Evolutionary conservation across 1,140 invertebrate genomes (phyloP), one percentile per base, ranked within the genome.

Genomic region (Augochlora pura): DNA sequence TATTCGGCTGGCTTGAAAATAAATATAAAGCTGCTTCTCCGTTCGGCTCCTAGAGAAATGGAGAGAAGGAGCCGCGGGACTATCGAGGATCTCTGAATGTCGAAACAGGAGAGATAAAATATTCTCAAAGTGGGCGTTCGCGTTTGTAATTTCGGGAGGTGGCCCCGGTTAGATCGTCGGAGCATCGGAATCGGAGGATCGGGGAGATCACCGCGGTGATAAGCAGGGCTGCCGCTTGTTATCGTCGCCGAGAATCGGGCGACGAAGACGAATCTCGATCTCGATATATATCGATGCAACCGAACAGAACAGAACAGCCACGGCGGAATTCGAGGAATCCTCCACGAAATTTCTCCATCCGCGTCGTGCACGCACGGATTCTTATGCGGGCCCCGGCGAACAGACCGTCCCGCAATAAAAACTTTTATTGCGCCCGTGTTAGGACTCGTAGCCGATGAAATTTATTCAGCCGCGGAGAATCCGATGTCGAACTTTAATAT

Each of bases 301-400:
- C 0, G 54, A 57, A 4, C 9, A 27, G 54, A 57, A 4, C 9
- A 27, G 21, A 10, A 16, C 7, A 6, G 12, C 21, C 2, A 10
- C 12, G 23, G 16, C 27, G 39, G 70, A 66, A 74, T 79, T 46
- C 59, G 12, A 60, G n/a, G 63, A 74, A 79, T 74, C 16, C 21
- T 23, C 1, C 1, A 21, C n/a, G 70, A 79, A 74, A 79, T 79
- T 79, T 79, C 70, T 74, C 70, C 70, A 74, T 79, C 70, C 46
- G 52, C 63, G 25, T 16, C 32, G 52, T 49, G 54, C 54, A 49
- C 52, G 14, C 21, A 12, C 46, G 57, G 23, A 77, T 77, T 62
- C 66, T 27, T 23, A 18, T 12, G 49, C 49, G 49, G 49, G 54
- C 38, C 68, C 9, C 5, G 21, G 49, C 62, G 57, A 73, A 73